These are phyloP conservation scores for Polyergus mexicanus DNA, from an alignment of 1,140 invertebrate species.

Conservation along the genomic window DNA sequence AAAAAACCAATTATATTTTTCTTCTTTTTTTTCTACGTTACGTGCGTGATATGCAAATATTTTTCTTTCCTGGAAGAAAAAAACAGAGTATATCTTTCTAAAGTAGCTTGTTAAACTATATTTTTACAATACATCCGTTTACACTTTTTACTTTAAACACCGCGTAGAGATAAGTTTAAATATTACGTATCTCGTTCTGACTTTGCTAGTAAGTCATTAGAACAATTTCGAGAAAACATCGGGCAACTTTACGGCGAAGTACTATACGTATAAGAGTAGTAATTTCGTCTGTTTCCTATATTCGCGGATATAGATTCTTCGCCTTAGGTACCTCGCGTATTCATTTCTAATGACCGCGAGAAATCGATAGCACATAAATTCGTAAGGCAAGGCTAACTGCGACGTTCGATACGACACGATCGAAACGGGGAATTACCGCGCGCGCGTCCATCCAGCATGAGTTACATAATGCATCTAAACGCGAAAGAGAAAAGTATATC, in stretches of 20 bases:
- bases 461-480: conserved; percentile 11
- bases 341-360: conserved; percentile 66
- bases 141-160: background rate
- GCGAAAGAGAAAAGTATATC: background rate
- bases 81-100: background rate
- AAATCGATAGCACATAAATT: conserved; percentile 77
- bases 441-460: background rate
- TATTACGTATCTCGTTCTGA: conserved; percentile 13
- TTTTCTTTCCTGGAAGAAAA: background rate
- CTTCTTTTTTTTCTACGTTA: background rate
- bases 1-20: background rate
- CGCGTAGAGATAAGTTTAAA: background rate
- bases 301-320: conserved; percentile 56
- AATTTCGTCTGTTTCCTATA: conserved; percentile 40
- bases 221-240: conserved; percentile 16
- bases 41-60: background rate
- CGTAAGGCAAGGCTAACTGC: conserved; percentile 69
- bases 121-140: background rate
- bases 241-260: conserved; percentile 34
- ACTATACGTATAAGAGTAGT: background rate
- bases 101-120: background rate
- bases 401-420: conserved; percentile 64
- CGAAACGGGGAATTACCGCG: conserved; percentile 22
- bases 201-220: conserved; percentile 22
- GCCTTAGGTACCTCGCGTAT: conserved; percentile 69